These are phyloP conservation scores for Glaucomys volans DNA, from an alignment of 2,113 vertebrate genomes.

Conservation along the genomic window DNA sequence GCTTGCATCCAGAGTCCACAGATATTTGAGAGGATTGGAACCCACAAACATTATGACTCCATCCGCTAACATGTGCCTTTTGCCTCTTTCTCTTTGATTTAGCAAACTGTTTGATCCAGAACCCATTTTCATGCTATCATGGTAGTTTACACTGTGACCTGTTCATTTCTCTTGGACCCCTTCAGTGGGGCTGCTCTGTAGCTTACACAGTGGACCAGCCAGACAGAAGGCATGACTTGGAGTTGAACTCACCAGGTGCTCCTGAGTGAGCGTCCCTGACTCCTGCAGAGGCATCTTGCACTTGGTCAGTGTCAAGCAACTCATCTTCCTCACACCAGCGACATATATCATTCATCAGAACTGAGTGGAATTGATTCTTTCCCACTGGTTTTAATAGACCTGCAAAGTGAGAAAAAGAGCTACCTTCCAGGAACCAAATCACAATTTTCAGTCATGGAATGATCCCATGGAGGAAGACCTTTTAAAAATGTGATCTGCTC, in stretches of 20 bases:
- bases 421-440: conserved; percentile 36
- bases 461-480: neutral
- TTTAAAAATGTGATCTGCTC: neutral
- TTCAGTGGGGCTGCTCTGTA: neutral
- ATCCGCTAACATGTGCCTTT: conserved; percentile 81
- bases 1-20: neutral
- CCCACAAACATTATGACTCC: conserved; percentile 52
- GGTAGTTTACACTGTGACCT: neutral
- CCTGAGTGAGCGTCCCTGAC: neutral
- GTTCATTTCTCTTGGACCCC: conserved; percentile 17
- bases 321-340: conserved; percentile 60
- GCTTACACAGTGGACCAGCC: conserved; percentile 47
- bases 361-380: conserved; percentile 60
- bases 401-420: conserved; percentile 29
- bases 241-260: neutral
- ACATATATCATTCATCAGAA: neutral
- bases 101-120: neutral
- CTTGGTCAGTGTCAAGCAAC: conserved; percentile 52
- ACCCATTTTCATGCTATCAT: neutral
- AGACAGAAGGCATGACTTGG: conserved; percentile 30
- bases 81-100: conserved; percentile 57
- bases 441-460: conserved; percentile 6
- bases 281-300: neutral
- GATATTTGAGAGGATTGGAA: neutral
- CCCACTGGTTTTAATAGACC: neutral